Percentiles rank a stretch among this genome's conserved stretches.
These are phyloP conservation scores for Cheirogaleus major DNA, from an alignment of 2,797 vertebrate genomes.

Conservation along the genomic window DNA sequence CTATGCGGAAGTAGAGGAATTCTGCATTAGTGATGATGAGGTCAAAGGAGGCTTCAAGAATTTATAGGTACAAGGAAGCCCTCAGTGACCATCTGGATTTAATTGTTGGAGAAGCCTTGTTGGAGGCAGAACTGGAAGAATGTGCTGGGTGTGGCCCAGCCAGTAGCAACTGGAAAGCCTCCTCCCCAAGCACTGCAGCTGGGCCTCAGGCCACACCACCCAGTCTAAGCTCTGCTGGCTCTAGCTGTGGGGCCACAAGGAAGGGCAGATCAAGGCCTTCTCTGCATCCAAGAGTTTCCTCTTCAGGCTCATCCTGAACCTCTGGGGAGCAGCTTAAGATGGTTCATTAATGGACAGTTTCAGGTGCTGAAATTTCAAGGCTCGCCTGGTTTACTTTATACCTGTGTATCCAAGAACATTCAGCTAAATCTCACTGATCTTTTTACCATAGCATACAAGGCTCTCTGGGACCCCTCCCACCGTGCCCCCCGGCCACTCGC, in stretches of 20 bases:
- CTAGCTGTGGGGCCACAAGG: background rate
- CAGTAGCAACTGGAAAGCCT: background rate
- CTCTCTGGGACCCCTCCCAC: background rate
- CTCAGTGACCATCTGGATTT: background rate
- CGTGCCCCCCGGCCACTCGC: background rate
- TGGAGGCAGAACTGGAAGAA: background rate
- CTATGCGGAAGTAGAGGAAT: too few species aligned
- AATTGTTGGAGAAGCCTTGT: background rate
- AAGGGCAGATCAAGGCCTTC: background rate
- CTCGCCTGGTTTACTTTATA: background rate
- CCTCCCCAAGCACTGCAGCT: too few species aligned
- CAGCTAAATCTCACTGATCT: background rate
- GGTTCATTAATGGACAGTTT: background rate
- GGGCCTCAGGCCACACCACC: background rate
- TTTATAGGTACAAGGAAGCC: background rate
- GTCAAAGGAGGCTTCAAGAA: background rate
- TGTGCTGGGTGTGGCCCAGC: background rate
- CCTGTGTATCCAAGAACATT: background rate
- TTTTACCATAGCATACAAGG: background rate
- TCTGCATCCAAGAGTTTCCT: background rate
- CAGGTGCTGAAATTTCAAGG: background rate
- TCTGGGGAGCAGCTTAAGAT: background rate
- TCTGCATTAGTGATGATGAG: background rate
- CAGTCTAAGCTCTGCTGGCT: background rate
- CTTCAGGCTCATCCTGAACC: background rate